Base-by-base conservation (phyloP, 1,140 invertebrate species). In the Bombus huntii region DNA sequence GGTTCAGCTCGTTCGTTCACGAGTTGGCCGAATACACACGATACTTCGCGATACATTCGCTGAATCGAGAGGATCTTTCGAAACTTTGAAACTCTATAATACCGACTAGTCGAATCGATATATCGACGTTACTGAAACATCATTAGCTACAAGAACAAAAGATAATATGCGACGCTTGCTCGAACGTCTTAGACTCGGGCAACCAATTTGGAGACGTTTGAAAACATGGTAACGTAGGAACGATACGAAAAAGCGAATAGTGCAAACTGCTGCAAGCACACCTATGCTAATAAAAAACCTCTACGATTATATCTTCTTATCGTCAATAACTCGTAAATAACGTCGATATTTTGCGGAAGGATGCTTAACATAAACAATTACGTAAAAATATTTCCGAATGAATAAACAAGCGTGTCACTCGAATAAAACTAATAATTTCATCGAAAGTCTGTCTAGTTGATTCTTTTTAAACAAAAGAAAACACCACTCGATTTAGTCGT, bases 1-100 rank as follows among this genome's bases (percentile, higher is more conserved):
- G 75, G 37, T 77, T 39, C 42, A 22, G 76, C 87, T 88, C 78
- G 87, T 88, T 74, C 73, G 44, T 59, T 4, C 92, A 89, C 92
- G 87, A 79, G 72, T 77, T 73, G 59, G 9, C 31, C 47, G 62
- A 42, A 53, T 82, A 42, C 53, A 42, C 53, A 42, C 42, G 25
- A 53, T 62, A 34, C 83, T 9, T 37, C 25, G 34, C 62, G 59
- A 57, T n/a, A n/a, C 2, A 12, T 22, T 53, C 47, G 47, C 47
- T 22, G 47, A 53, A 53, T 22, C 47, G 47, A 53, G 5, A 53
- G 5, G 6, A 53, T 53, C 47, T 53, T 13, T 2, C 18, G 47
- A 53, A 22, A 53, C 47, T 0, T 53, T 1, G 47, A 53, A 8
- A 53, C 8, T 53, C 47, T 2, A 22, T 22, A 22, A 53, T 22